Conservation (phyloP, 1,140 invertebrate genomes). For the Ceratina australensis region DNA sequence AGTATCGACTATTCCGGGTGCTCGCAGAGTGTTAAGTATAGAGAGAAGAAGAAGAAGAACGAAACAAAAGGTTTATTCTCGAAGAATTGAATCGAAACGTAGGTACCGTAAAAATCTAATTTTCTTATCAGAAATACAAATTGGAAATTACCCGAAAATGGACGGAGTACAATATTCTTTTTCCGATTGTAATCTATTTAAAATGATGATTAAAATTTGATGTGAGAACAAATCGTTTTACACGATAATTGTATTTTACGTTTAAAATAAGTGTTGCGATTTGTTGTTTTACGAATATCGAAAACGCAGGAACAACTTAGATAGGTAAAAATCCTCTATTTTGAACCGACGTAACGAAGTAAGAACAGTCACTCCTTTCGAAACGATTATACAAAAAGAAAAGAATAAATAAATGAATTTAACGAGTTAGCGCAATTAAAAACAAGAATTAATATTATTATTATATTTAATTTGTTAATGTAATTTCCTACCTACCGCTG, state of each 20-base stretch:
- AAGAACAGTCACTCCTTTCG: constrained; percentile 54
- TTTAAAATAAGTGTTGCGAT: constrained; percentile 42
- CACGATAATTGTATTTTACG: constrained; percentile 20
- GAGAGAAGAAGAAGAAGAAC: background rate
- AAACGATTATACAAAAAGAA: constrained; percentile 53
- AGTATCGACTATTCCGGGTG: constrained; percentile 5
- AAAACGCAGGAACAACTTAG: constrained; percentile 58
- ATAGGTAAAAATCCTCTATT: constrained; percentile 65
- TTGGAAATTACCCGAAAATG: constrained; percentile 5
- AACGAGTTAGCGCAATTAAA: constrained; percentile 62
- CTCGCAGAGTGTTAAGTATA: background rate
- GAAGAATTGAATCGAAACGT: constrained; percentile 65
- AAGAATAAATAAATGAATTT: constrained; percentile 44
- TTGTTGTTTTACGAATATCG: constrained; percentile 51
- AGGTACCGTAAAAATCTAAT: constrained; percentile 35
- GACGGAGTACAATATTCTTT: constrained; percentile 8
- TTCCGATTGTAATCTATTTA: constrained; percentile 36
- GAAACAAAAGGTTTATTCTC: constrained; percentile 5
- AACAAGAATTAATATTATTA: constrained; percentile 58
- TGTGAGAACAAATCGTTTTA: constrained; percentile 13
- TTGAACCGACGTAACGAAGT: constrained; percentile 63
- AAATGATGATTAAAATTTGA: constrained; percentile 22
- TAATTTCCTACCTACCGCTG: constrained; percentile 58
- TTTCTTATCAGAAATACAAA: constrained; percentile 18
- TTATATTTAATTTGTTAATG: constrained; percentile 63